Conservation (phyloP, 2,888 invertebrate genomes). For the Elmis aenea region DNA sequence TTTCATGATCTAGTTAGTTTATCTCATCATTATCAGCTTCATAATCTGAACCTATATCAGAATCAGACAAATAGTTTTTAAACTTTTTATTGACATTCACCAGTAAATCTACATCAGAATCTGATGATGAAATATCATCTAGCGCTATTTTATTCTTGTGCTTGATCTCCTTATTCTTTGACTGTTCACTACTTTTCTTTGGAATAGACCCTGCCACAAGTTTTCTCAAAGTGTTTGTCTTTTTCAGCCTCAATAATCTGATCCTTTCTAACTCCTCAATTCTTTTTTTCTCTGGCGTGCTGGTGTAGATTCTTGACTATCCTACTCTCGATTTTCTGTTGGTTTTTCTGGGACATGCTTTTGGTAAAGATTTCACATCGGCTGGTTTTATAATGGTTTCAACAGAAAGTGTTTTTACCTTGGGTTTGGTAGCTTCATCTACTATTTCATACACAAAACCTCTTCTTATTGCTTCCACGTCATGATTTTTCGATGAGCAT, state of each 20-base stretch:
- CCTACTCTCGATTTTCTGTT: background rate
- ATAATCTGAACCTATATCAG: constrained; percentile 5
- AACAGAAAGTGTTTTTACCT: background rate
- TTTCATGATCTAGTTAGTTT: constrained; percentile 4
- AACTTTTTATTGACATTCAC: background rate
- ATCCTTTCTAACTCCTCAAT: background rate
- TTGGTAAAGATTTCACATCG: constrained; percentile 1
- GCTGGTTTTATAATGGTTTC: background rate
- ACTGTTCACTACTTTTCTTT: too few relatives aligned
- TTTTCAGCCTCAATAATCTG: background rate
- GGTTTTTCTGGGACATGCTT: background rate
- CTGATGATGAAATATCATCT: constrained; percentile 1
- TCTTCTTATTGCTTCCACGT: constrained; percentile 5
- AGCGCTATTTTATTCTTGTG: constrained; percentile 3
- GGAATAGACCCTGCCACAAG: constrained; percentile 1
- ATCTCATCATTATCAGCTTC: constrained; percentile 5
- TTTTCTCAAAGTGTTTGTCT: background rate
- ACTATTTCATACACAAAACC: constrained; percentile 1
- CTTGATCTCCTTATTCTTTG: too few relatives aligned
- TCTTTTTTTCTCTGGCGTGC: background rate
- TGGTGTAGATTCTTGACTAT: background rate
- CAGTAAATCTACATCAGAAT: constrained; percentile 5
- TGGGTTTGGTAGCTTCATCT: background rate
- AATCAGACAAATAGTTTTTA: too few relatives aligned
- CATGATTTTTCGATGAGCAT: constrained; percentile 4